These are phyloP conservation scores for Nanorana parkeri DNA, from an alignment of 2,113 vertebrate genomes.

Conservation along the genomic window DNA sequence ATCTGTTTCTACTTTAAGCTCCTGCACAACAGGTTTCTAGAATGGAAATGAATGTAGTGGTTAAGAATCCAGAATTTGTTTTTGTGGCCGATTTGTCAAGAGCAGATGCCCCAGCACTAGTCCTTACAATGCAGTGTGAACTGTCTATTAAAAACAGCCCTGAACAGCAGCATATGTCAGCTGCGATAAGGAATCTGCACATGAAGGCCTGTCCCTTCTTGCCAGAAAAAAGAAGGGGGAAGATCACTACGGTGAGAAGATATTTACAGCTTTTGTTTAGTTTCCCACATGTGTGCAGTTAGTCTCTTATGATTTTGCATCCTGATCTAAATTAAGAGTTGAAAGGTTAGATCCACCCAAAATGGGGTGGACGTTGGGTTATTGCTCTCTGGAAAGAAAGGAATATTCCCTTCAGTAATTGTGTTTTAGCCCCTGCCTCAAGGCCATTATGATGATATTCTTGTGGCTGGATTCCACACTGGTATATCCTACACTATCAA, in stretches of 20 bases:
- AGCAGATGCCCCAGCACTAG: constrained; percentile 87
- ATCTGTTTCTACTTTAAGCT: constrained; percentile 66
- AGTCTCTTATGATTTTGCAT: too few species aligned
- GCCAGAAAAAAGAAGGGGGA: constrained; percentile 79
- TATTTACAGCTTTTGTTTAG: neutral
- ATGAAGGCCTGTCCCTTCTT: constrained; percentile 92
- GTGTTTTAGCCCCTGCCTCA: too few species aligned
- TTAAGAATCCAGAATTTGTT: constrained; percentile 94
- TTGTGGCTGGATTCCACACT: too few species aligned
- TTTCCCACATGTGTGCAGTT: too few species aligned
- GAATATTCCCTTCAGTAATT: too few species aligned
- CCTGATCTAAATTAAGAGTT: too few species aligned
- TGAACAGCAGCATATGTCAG: constrained; percentile 79
- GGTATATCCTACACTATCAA: too few species aligned
- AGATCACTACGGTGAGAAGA: constrained; percentile 82
- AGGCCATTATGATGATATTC: too few species aligned
- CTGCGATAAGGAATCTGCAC: constrained; percentile 86
- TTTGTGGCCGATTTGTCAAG: constrained; percentile 96
- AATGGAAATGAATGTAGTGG: constrained; percentile 82
- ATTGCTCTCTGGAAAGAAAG: neutral
- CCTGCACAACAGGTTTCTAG: constrained; percentile 72
- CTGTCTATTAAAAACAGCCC: constrained; percentile 77
- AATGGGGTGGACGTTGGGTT: too few species aligned
- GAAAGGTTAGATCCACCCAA: too few species aligned
- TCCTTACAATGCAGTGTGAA: constrained; percentile 91